Evolutionary conservation across 2,888 invertebrate genomes (phyloP).

Genomic region (Caenorhabditis wallacei): DNA sequence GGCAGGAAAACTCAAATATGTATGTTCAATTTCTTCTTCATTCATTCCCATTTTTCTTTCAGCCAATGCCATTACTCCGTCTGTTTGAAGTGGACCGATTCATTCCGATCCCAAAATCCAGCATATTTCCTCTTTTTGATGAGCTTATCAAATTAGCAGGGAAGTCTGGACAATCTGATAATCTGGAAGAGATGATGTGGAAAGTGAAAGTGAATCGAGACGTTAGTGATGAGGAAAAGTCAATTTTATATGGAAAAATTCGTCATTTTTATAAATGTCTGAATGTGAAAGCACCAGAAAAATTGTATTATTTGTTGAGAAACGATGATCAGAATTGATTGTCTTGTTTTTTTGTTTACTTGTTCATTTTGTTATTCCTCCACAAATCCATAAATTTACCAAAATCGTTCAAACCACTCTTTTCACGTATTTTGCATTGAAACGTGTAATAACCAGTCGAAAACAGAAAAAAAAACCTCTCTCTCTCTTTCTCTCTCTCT

Average conservation of each 20-base stretch:
- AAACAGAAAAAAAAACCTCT: constrained; percentile 21
- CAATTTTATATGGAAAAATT: constrained; percentile 49
- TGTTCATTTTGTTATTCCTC: background rate
- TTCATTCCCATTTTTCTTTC: constrained; percentile 9
- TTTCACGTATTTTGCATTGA: background rate
- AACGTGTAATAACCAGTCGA: constrained; percentile 29
- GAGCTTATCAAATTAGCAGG: constrained; percentile 59
- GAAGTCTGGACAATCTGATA: constrained; percentile 45
- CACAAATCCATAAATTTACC: background rate
- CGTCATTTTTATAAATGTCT: constrained; percentile 64
- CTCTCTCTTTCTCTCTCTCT: too few species aligned
- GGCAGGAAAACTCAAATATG: constrained; percentile 55
- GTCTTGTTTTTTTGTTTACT: constrained; percentile 1
- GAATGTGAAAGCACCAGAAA: constrained; percentile 51
- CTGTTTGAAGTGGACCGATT: constrained; percentile 46
- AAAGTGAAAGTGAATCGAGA: constrained; percentile 25
- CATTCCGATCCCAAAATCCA: constrained; percentile 31
- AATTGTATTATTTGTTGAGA: constrained; percentile 31
- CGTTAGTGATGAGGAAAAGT: constrained; percentile 25
- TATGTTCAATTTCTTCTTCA: background rate
- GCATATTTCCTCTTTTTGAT: constrained; percentile 41
- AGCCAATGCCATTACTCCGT: constrained; percentile 51
- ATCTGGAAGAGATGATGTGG: constrained; percentile 39
- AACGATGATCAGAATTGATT: background rate
- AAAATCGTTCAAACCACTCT: background rate